These are phyloP conservation scores for Lithophane socia DNA, from an alignment of 2,888 invertebrate genomes.

Conservation along the genomic window DNA sequence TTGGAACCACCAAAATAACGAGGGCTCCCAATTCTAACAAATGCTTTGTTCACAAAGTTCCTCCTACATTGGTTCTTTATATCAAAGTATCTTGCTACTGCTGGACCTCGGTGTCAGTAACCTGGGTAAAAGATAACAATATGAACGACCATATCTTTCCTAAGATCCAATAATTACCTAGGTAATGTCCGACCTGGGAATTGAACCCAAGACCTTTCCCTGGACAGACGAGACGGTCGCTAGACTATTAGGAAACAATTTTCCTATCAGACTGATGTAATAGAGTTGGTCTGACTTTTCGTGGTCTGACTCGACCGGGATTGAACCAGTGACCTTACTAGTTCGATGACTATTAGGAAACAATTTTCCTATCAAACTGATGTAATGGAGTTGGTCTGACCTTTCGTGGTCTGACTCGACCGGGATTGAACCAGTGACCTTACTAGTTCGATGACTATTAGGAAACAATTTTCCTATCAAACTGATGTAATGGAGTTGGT, in stretches of 20 bases:
- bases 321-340: conserved; percentile 36
- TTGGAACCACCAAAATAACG: not conserved
- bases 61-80: not conserved
- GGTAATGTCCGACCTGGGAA: conserved; percentile 14
- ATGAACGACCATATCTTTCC: conserved; percentile 23
- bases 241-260: conserved; percentile 26
- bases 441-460: too few species aligned
- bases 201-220: conserved; percentile 3
- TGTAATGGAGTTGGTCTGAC: conserved; percentile 11
- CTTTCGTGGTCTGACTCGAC: conserved; percentile 18
- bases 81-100: not conserved
- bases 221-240: conserved; percentile 14
- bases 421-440: conserved; percentile 38
- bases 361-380: conserved; percentile 38
- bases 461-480: too few species aligned
- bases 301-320: conserved; percentile 20
- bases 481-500: too few species aligned
- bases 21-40: not conserved
- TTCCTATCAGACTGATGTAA: conserved; percentile 22
- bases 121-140: conserved; percentile 25
- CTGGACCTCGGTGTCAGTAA: conserved; percentile 25
- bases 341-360: not conserved
- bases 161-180: conserved; percentile 10
- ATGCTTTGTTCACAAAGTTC: not conserved
- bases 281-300: conserved; percentile 12